Base-by-base conservation (phyloP, 1,140 invertebrate genomes). In the Formica exsecta region DNA sequence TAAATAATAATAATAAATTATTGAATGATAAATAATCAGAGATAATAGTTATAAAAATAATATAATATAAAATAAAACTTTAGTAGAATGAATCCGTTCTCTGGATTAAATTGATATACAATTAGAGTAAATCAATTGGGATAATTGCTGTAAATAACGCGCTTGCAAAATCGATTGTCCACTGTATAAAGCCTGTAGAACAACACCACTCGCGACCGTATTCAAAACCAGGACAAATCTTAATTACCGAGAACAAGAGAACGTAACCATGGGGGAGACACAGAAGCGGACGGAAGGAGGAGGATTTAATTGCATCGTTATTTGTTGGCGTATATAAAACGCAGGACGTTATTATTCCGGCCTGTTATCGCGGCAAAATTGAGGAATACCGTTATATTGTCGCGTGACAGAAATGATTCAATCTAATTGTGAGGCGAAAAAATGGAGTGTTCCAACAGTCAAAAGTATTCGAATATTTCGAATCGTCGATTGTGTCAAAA, bases 61-160 rank as follows among this genome's bases (percentile, higher is more conserved):
- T 59, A 9, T 32, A 32, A 32, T 32, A 16, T 9, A 19, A 62
- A 29, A 44, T 32, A 38, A 3, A 22, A 32, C 4, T 62, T 76
- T 48, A 41, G 38, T 41, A 22, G 25, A 44, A 8, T 16, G 41
- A 57, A n/a, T 36, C 48, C 16, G 4, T 25, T 9, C 36, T 9
- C 36, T 36, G 71, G 22, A 8, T 3, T 19, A 6, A 41, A 44
- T 4, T 29, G 29, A 32, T 7, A 1, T 8, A 66, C 62, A 79
- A 66, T 79, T 65, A 66, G 25, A 51, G 16, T 19, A 16, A 81
- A 73, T 81, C 41, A 81, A 71, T 81, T n/a, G 25, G 51, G 66
- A 81, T 81, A 81, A 81, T 81, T 81, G 61, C 25, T 79, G 32
- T 54, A 79, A 79, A 79, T 44, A 66, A 76, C 64, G 32, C 68